A percentile compares a stretch with the other conserved stretches of the same genome.
Evolutionary conservation across 2,888 invertebrate species (phyloP).

Genomic region (Callosobruchus maculatus): DNA sequence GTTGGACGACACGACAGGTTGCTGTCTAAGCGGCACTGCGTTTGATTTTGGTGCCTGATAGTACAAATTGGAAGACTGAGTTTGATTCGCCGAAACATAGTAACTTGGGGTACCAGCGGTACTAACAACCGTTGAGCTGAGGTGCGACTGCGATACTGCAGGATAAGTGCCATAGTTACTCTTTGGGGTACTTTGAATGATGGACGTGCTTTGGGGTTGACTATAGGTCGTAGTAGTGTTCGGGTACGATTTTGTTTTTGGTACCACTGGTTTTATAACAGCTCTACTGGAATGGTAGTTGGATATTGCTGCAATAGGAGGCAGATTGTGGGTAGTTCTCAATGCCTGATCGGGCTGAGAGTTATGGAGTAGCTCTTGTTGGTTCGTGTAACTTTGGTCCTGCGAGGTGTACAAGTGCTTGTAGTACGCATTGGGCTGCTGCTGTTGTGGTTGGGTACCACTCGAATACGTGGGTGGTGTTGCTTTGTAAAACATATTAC

Average conservation of each 20-base stretch:
- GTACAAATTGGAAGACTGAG: constrained; percentile 43
- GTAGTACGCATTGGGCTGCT: constrained; percentile 19
- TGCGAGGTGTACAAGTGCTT: constrained; percentile 25
- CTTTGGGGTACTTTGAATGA: constrained; percentile 20
- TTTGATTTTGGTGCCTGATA: constrained; percentile 30
- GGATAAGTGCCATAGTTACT: constrained; percentile 3
- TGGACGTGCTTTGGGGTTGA: constrained; percentile 21
- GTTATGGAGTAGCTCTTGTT: neutral
- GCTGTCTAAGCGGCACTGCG: constrained; percentile 10
- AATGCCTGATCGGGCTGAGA: constrained; percentile 6
- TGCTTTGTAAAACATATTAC: constrained; percentile 21
- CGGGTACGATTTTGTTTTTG: constrained; percentile 15
- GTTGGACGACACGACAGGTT: constrained; percentile 12
- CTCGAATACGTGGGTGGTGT: constrained; percentile 16
- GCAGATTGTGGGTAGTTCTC: constrained; percentile 51
- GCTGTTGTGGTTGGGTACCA: constrained; percentile 14
- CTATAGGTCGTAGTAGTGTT: constrained; percentile 20
- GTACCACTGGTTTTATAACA: constrained; percentile 35
- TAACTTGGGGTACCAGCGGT: constrained; percentile 25
- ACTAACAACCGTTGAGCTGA: constrained; percentile 30
- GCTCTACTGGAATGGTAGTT: constrained; percentile 50
- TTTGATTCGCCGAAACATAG: constrained; percentile 39
- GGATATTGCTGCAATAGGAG: constrained; percentile 53
- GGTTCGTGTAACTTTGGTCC: constrained; percentile 8
- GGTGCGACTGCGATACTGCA: constrained; percentile 7